Percentiles rank a stretch among this genome's conserved stretches.
Conservation (phyloP, 1,140 invertebrate genomes). For the Atta texana region DNA sequence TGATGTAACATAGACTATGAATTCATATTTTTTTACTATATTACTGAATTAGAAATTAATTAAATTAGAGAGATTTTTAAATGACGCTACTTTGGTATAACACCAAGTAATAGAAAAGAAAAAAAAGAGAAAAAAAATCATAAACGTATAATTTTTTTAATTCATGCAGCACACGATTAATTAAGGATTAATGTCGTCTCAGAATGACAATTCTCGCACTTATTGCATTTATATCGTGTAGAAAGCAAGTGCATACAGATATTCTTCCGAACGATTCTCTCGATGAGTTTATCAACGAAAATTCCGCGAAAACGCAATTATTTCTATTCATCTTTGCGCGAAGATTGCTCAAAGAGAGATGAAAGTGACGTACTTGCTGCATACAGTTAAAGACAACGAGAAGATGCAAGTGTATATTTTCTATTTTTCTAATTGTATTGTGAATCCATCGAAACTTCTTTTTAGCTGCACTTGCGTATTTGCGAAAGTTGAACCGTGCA, state of each 20-base stretch:
- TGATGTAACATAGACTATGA: not conserved
- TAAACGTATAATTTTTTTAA: conserved; percentile 18
- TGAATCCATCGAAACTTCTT: not conserved
- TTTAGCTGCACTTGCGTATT: not conserved
- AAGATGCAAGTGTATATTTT: not conserved
- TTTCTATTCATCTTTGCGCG: not conserved
- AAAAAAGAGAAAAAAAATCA: not conserved
- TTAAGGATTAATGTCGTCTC: conserved; percentile 17
- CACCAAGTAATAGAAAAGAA: not conserved
- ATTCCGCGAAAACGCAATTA: not conserved
- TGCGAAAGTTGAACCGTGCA: not conserved
- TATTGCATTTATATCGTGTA: conserved; percentile 9
- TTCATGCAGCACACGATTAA: conserved; percentile 10
- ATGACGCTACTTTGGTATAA: not conserved
- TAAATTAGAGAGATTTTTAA: not conserved
- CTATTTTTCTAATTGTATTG: conserved; percentile 4
- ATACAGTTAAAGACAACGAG: not conserved
- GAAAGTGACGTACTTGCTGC: not conserved
- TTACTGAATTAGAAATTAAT: conserved; percentile 13
- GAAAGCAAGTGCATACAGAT: conserved; percentile 53
- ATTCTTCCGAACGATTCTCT: conserved; percentile 46
- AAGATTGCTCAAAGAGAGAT: conserved; percentile 21
- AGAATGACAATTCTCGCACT: conserved; percentile 10
- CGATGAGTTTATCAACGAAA: not conserved
- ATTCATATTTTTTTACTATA: not conserved